phyloP scores from a whole-genome alignment of 2,797 vertebrate genomes.

The Yasuhikotakia modesta region DNA sequence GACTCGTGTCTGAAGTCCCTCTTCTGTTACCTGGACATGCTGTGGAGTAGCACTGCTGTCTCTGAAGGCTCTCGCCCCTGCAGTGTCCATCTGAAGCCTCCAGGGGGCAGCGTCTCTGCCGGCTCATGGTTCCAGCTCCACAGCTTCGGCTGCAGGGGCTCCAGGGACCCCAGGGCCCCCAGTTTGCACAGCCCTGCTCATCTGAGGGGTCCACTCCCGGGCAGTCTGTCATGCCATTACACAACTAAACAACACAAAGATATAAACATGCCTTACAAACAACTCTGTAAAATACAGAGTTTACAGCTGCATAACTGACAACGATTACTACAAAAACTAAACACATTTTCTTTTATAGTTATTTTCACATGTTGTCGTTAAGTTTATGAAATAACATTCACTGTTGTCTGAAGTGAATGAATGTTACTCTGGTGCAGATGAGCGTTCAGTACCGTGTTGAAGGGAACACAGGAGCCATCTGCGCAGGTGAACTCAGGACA shows the following conservation, averaged over 20 bases:
- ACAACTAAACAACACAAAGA: slow-evolving; percentile 79
- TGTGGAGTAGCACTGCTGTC: slow-evolving; percentile 79
- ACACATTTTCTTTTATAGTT: no score
- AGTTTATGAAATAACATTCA: no score
- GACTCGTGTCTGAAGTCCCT: no score
- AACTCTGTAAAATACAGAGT: no score
- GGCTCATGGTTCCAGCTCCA: slow-evolving; percentile 75
- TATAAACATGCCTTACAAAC: background rate
- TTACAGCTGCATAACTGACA: no score
- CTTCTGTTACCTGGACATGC: slow-evolving; percentile 80
- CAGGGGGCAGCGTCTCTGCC: slow-evolving; percentile 72
- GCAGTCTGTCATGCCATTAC: slow-evolving; percentile 81
- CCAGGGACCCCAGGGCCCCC: slow-evolving; percentile 85
- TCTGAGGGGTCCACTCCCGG: slow-evolving; percentile 64
- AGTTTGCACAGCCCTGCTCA: slow-evolving; percentile 78
- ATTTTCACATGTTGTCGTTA: no score
- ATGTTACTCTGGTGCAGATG: no score
- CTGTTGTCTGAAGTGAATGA: no score
- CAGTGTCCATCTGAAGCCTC: slow-evolving; percentile 73
- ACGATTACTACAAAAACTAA: no score
- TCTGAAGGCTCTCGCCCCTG: slow-evolving; percentile 72
- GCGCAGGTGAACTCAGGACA: slow-evolving; percentile 84
- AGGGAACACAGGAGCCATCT: slow-evolving; percentile 78
- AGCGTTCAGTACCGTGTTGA: slow-evolving; percentile 73
- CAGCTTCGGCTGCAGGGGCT: slow-evolving; percentile 80